Evolutionary conservation across 2,888 invertebrate genomes (phyloP).

Genomic region (Phragmatobia fuliginosa): DNA sequence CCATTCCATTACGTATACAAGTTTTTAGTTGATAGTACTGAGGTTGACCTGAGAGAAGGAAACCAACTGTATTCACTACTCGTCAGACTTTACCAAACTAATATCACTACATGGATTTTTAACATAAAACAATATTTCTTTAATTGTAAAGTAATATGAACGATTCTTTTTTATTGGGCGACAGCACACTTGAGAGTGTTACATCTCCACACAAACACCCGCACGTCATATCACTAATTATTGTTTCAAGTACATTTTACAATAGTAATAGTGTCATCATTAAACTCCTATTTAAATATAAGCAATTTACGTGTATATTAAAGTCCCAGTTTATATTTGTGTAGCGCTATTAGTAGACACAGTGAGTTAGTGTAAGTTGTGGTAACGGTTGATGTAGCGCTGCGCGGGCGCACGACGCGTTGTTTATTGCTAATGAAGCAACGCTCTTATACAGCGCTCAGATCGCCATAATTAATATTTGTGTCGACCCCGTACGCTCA

Average conservation of each 20-base stretch:
- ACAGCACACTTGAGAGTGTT: too few species aligned
- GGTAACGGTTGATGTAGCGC: constrained; percentile 18
- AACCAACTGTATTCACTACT: too few species aligned
- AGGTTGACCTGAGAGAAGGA: too few species aligned
- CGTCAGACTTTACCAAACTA: too few species aligned
- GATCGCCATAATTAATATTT: constrained; percentile 40
- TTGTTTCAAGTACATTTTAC: too few species aligned
- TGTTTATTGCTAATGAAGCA: constrained; percentile 48
- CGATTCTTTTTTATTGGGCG: too few species aligned
- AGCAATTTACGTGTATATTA: background rate
- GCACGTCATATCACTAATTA: too few species aligned
- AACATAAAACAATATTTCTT: too few species aligned
- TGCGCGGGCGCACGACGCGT: constrained; percentile 46
- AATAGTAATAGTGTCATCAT: background rate
- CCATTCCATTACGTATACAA: background rate
- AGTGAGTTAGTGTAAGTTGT: constrained; percentile 19
- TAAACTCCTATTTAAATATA: background rate
- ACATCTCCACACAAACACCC: too few species aligned
- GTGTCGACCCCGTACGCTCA: constrained; percentile 17
- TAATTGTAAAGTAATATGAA: too few species aligned
- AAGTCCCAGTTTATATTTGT: constrained; percentile 2
- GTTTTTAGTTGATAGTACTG: background rate
- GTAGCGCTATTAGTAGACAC: constrained; percentile 17
- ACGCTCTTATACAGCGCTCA: constrained; percentile 7
- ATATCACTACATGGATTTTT: too few species aligned